A percentile compares a stretch with the other conserved stretches of the same genome.
phyloP scores from a whole-genome alignment of 2,113 vertebrate genomes.

The Panthera leo region DNA sequence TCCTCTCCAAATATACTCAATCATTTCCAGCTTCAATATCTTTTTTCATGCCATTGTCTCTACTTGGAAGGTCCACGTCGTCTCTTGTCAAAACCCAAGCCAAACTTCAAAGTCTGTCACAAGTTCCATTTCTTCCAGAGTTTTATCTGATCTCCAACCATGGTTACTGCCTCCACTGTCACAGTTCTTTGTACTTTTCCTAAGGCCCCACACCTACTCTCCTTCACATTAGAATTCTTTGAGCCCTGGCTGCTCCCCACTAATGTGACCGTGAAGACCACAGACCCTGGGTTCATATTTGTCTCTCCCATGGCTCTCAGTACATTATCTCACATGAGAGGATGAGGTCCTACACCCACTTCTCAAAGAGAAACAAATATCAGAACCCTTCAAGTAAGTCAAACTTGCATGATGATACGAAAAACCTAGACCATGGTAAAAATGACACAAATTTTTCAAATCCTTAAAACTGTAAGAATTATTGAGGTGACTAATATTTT shows the following conservation, averaged over 20 bases:
- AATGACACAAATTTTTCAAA: neutral
- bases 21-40: neutral
- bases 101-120: neutral
- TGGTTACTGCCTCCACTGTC: neutral
- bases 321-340: neutral
- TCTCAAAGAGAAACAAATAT: neutral
- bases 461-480: neutral
- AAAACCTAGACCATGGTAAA: neutral
- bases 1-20: neutral
- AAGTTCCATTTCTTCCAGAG: neutral
- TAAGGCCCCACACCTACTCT: neutral
- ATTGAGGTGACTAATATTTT: neutral
- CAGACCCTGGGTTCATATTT: neutral
- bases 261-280: neutral
- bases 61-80: neutral
- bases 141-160: neutral
- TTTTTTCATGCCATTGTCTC: neutral
- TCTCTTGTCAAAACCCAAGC: neutral
- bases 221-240: neutral
- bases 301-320: neutral
- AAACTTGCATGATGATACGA: neutral
- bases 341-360: neutral
- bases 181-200: neutral
- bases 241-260: neutral
- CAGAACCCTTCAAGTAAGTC: neutral